phyloP scores from a whole-genome alignment of 2,113 vertebrate genomes.

The Antennarius striatus region DNA sequence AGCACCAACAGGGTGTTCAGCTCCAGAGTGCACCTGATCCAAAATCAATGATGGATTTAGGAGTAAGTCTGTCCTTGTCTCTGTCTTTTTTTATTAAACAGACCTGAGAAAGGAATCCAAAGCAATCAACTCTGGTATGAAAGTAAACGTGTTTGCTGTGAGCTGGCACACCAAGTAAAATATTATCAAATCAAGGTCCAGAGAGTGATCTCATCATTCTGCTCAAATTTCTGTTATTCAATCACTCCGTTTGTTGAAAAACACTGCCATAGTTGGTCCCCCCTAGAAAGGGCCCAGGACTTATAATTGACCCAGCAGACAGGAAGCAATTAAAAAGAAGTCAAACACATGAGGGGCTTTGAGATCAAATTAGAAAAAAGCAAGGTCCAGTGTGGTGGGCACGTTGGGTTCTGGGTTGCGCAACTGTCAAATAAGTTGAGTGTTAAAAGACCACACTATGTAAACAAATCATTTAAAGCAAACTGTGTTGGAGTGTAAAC shows the following conservation, averaged over 20 bases:
- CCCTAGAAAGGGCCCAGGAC: conserved; percentile 50
- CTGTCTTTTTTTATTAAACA: conserved; percentile 26
- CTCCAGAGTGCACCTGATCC: conserved; percentile 41
- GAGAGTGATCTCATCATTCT: conserved; percentile 63
- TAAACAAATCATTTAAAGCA: conserved; percentile 80
- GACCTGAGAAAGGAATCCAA: conserved; percentile 26
- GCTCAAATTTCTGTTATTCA: conserved; percentile 71
- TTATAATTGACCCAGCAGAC: conserved; percentile 77
- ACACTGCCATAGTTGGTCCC: conserved; percentile 30
- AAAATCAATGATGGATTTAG: conserved; percentile 64
- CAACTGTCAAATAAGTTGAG: conserved; percentile 83
- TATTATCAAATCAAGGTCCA: conserved; percentile 60
- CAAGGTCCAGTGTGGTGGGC: conserved; percentile 52
- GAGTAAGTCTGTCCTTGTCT: conserved; percentile 42
- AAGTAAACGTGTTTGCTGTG: conserved; percentile 34
- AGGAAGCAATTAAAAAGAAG: conserved; percentile 82
- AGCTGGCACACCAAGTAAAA: conserved; percentile 56
- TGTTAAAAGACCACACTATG: conserved; percentile 67
- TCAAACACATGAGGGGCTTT: conserved; percentile 76
- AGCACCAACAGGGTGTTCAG: conserved; percentile 44
- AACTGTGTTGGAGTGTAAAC: conserved; percentile 67
- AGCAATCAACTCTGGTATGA: conserved; percentile 36
- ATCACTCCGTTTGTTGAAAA: conserved; percentile 59
- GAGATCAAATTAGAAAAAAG: conserved; percentile 73
- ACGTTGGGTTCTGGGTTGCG: conserved; percentile 77